Evolutionary conservation across 2,797 vertebrate genomes (phyloP).

Genomic region (Lutjanus campechanus): DNA sequence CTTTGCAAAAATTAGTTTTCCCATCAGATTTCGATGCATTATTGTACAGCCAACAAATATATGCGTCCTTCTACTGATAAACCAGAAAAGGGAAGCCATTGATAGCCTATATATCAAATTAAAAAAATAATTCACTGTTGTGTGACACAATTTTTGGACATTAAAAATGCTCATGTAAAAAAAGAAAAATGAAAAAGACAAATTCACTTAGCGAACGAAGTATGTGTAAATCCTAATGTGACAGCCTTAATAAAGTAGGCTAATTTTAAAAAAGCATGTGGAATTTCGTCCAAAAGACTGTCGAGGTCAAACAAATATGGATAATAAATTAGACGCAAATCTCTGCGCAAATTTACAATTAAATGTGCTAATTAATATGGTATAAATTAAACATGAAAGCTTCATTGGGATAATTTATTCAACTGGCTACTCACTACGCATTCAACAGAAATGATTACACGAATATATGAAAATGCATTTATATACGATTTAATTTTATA

Average conservation of each 20-base stretch:
- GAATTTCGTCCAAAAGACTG: background rate
- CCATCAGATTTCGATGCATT: background rate
- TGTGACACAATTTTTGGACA: background rate
- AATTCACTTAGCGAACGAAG: background rate
- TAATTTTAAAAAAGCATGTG: background rate
- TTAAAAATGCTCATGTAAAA: background rate
- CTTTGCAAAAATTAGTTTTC: too few relatives aligned
- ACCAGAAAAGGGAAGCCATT: background rate
- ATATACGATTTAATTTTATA: background rate
- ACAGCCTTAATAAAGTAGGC: too few relatives aligned
- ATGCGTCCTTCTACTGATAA: background rate
- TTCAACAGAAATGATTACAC: background rate
- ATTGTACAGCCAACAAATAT: background rate
- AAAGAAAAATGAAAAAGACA: background rate
- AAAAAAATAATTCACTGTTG: background rate
- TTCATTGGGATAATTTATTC: background rate
- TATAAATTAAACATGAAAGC: background rate
- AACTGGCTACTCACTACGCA: background rate
- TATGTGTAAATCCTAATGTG: too few relatives aligned
- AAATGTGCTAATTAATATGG: background rate
- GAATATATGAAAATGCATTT: background rate
- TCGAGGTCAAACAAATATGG: background rate
- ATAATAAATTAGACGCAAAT: background rate
- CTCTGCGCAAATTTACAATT: background rate
- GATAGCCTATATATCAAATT: too few relatives aligned